phyloP scores from a whole-genome alignment of 2,888 invertebrate genomes.

The Brenthis ino region DNA sequence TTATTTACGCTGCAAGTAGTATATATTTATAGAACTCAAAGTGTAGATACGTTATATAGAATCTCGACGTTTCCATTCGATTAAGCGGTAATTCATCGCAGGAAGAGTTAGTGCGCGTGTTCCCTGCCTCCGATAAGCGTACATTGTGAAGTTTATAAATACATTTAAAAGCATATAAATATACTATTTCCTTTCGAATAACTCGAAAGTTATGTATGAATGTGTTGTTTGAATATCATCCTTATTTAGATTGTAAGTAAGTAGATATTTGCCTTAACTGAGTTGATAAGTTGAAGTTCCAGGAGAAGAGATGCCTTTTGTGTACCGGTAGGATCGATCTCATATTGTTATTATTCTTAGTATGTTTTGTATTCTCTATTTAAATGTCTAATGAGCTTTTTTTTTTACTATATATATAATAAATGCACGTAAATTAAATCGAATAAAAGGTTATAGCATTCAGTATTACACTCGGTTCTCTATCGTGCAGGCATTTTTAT shows the following conservation, averaged over 20 bases:
- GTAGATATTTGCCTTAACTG: no score
- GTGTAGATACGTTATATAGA: constrained; percentile 6
- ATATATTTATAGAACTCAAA: background rate
- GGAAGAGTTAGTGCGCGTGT: constrained; percentile 31
- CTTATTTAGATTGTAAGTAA: no score
- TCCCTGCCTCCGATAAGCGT: constrained; percentile 14
- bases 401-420: background rate
- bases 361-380: background rate
- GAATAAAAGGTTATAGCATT: constrained; percentile 8
- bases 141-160: constrained; percentile 16
- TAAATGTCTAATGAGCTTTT: background rate
- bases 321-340: no score
- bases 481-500: constrained; percentile 14
- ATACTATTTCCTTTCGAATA: background rate
- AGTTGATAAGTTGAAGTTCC: no score
- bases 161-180: background rate
- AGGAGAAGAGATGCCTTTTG: no score
- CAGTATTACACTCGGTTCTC: constrained; percentile 6
- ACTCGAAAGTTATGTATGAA: background rate
- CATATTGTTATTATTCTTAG: background rate
- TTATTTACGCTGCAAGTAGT: background rate
- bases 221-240: no score
- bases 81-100: constrained; percentile 56
- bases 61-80: constrained; percentile 59
- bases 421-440: constrained; percentile 17